A percentile compares a stretch with the other conserved stretches of the same genome.
Conservation (phyloP, 1,140 invertebrate genomes). For the Brachionus calyciflorus region DNA sequence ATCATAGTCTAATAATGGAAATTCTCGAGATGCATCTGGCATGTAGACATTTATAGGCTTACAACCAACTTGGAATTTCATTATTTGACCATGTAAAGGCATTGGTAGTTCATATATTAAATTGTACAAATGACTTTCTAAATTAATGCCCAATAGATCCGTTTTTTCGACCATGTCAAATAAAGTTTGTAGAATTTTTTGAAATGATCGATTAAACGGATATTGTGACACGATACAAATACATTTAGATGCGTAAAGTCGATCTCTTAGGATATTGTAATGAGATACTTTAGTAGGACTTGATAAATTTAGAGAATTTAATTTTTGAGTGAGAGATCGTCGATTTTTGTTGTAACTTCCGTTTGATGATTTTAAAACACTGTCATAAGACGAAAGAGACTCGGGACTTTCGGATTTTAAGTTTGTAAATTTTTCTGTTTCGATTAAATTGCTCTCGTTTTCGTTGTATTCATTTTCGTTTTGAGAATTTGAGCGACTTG, state of each 20-base stretch:
- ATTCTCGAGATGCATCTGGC: conserved; percentile 66
- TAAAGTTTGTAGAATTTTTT: conserved; percentile 74
- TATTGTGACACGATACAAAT: conserved; percentile 82
- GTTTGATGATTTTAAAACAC: conserved; percentile 3
- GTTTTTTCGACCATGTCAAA: conserved; percentile 68
- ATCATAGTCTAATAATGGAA: conserved; percentile 90
- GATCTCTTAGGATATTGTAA: conserved; percentile 88
- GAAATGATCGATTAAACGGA: conserved; percentile 71
- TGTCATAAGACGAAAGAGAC: neutral
- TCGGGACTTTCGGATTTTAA: neutral
- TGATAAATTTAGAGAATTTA: conserved; percentile 46
- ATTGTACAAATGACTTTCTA: conserved; percentile 92
- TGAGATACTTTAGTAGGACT: conserved; percentile 64
- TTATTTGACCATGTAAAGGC: conserved; percentile 77
- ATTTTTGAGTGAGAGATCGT: conserved; percentile 11
- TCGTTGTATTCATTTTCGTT: conserved; percentile 12
- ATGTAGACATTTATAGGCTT: conserved; percentile 60
- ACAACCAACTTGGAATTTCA: conserved; percentile 70
- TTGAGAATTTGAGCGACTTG: neutral
- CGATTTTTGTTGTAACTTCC: neutral
- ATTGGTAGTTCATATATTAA: conserved; percentile 87
- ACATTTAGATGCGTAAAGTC: conserved; percentile 88
- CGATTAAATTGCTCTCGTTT: neutral
- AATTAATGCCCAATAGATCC: conserved; percentile 54
- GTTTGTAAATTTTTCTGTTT: neutral